Conservation (phyloP, 1,140 invertebrate genomes). For the Caenorhabditis briggsae region DNA sequence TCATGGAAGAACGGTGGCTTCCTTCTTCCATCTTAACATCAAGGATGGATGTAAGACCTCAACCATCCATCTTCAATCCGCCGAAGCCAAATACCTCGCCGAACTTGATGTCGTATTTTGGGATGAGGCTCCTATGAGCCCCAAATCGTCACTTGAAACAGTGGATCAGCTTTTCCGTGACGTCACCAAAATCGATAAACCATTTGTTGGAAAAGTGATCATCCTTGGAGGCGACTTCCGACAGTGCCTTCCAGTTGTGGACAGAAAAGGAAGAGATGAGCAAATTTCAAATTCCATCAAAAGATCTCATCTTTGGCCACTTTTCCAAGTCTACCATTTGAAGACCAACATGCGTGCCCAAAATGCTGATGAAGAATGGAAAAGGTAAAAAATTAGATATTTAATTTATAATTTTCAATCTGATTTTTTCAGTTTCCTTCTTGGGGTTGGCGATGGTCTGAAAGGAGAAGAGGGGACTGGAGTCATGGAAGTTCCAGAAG, state of each 20-base stretch:
- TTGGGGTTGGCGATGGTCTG: too few relatives aligned
- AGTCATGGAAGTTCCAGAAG: constrained; percentile 27
- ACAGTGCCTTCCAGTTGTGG: constrained; percentile 59
- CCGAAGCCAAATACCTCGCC: too few relatives aligned
- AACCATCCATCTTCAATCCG: too few relatives aligned
- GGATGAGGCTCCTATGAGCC: constrained; percentile 52
- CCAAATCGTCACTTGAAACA: not conserved
- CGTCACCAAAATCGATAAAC: not conserved
- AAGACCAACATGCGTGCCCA: constrained; percentile 42
- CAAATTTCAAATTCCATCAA: constrained; percentile 48
- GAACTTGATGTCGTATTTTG: not conserved
- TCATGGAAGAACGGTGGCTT: too few relatives aligned
- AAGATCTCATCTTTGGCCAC: constrained; percentile 7
- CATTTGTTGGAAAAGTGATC: constrained; percentile 60
- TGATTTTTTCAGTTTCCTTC: too few relatives aligned
- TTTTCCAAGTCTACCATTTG: constrained; percentile 30
- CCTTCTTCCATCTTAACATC: too few relatives aligned
- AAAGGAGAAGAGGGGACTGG: constrained; percentile 12
- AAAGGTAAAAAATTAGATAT: not conserved
- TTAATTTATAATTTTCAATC: not conserved
- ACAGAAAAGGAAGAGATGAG: not conserved
- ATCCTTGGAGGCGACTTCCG: constrained; percentile 58
- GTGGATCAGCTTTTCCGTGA: constrained; percentile 19
- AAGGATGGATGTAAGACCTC: too few relatives aligned
- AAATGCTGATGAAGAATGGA: constrained; percentile 28